Conservation (phyloP, 1,140 invertebrate genomes). For the Drosophila azteca region DNA sequence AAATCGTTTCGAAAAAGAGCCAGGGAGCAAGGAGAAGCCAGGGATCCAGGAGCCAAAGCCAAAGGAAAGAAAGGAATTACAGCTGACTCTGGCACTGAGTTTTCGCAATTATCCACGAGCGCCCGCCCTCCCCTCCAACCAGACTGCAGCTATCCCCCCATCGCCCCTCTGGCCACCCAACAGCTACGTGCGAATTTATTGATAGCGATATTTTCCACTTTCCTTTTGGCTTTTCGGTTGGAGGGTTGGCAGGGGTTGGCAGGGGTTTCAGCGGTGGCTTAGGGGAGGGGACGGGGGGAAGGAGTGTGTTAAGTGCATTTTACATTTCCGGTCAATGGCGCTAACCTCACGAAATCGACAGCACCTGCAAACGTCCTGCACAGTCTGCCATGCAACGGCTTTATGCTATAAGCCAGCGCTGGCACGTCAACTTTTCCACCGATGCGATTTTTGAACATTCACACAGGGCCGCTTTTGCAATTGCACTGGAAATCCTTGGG, state of each 20-base stretch:
- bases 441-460: no score
- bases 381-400: neutral
- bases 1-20: constrained; percentile 18
- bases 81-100: constrained; percentile 47
- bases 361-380: constrained; percentile 8
- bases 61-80: constrained; percentile 41
- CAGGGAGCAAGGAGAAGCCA: neutral
- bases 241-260: constrained; percentile 1
- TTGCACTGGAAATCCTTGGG: no score
- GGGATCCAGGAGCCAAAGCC: no score
- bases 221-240: neutral
- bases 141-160: no score
- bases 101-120: constrained; percentile 74
- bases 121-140: constrained; percentile 35
- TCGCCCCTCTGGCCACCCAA: neutral
- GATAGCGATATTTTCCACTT: constrained; percentile 74
- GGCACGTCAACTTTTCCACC: no score
- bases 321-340: constrained; percentile 81
- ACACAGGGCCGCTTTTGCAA: no score
- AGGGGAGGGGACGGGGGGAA: constrained; percentile 15
- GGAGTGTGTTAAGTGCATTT: constrained; percentile 77
- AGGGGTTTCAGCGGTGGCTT: neutral
- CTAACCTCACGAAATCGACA: constrained; percentile 71
- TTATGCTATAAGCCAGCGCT: no score
- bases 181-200: constrained; percentile 80